Conservation (phyloP, 2,113 vertebrate species). For the Otis tarda region DNA sequence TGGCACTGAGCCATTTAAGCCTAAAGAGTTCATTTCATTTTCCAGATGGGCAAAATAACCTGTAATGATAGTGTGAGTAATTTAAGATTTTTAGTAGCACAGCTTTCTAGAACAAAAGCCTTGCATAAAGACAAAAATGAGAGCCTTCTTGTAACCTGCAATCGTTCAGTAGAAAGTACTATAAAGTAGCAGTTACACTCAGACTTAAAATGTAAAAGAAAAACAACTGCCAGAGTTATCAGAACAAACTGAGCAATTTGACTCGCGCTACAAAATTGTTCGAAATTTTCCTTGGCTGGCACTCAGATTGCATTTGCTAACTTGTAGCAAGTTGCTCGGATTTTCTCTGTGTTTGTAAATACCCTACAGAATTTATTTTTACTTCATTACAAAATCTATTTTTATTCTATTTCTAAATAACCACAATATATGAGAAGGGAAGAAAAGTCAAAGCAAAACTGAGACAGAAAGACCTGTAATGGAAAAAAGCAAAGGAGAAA, state of each 20-base stretch:
- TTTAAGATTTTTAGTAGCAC: neutral
- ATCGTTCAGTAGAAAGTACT: neutral
- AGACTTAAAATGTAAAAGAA: neutral
- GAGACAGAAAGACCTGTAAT: neutral
- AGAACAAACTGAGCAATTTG: neutral
- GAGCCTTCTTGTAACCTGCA: neutral
- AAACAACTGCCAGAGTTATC: neutral
- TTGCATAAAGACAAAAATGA: neutral
- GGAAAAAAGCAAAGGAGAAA: neutral
- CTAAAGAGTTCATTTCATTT: neutral
- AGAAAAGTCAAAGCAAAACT: neutral
- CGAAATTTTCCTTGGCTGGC: conserved; percentile 33
- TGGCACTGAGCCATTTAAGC: neutral
- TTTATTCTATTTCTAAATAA: neutral
- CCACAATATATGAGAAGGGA: neutral
- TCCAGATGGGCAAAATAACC: neutral
- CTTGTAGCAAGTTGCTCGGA: neutral
- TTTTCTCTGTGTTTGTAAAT: conserved; percentile 36
- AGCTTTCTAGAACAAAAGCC: neutral
- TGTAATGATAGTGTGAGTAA: neutral
- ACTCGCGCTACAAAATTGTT: neutral
- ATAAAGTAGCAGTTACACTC: neutral
- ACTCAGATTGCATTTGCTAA: neutral
- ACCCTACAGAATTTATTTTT: neutral
- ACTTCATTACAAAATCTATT: neutral